A percentile compares a stretch with the other conserved stretches of the same genome.
Conservation (phyloP, 2,888 invertebrate genomes). For the Sinelater perroti region DNA sequence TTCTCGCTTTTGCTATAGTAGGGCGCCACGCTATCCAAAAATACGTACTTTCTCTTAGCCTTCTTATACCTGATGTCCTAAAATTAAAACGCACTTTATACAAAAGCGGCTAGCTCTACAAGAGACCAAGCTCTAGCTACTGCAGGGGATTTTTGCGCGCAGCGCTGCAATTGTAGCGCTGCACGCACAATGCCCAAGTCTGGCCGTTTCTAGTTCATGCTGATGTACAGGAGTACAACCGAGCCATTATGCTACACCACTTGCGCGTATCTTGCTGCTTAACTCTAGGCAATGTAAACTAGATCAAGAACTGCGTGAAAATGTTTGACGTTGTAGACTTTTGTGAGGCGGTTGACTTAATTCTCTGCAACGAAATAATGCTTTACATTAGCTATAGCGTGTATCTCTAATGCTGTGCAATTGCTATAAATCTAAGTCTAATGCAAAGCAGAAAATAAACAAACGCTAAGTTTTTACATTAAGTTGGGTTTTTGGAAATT, state of each 20-base stretch:
- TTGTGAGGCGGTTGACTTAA: slow-evolving; percentile 20
- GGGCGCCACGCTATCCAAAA: slow-evolving; percentile 9
- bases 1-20: slow-evolving; percentile 14
- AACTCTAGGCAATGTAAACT: background rate
- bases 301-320: slow-evolving; percentile 17
- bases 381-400: background rate
- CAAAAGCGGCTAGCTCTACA: background rate
- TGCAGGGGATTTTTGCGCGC: background rate
- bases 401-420: too few species aligned
- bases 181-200: background rate
- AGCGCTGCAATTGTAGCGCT: background rate
- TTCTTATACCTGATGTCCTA: slow-evolving; percentile 56
- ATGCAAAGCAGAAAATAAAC: too few species aligned
- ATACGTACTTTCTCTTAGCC: slow-evolving; percentile 52
- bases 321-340: slow-evolving; percentile 20
- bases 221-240: background rate
- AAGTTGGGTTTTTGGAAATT: too few species aligned
- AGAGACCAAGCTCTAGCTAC: background rate
- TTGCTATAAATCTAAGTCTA: too few species aligned
- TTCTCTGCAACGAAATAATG: slow-evolving; percentile 21
- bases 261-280: background rate
- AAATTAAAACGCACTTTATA: slow-evolving; percentile 42
- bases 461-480: too few species aligned
- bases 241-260: background rate
- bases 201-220: too few species aligned